phyloP scores from a whole-genome alignment of 2,797 vertebrate species.

The Pterois miles region DNA sequence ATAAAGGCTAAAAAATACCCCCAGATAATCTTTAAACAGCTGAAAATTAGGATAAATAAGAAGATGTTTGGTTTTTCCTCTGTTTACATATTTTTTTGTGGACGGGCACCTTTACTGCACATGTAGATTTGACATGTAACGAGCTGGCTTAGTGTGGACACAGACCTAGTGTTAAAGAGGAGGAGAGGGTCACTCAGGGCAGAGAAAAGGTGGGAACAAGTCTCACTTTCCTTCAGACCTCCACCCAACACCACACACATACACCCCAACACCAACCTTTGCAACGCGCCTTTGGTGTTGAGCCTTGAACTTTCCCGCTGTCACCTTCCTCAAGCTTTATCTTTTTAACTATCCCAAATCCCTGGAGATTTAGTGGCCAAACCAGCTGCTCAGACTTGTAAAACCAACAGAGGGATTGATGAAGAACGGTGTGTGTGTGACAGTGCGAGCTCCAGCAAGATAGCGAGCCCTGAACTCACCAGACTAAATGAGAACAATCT shows the following conservation, averaged over 20 bases:
- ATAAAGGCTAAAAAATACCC: too few relatives aligned
- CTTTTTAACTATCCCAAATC: conserved; percentile 74
- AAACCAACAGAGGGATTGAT: conserved; percentile 62
- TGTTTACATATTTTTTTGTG: background rate
- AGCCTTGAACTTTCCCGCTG: conserved; percentile 66
- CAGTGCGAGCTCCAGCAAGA: conserved; percentile 50
- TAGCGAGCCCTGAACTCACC: conserved; percentile 60
- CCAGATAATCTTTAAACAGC: background rate
- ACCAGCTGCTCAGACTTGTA: conserved; percentile 79
- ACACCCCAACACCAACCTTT: conserved; percentile 2
- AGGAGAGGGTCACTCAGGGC: background rate
- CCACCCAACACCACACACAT: background rate
- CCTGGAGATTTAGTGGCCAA: conserved; percentile 69
- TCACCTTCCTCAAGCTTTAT: conserved; percentile 73
- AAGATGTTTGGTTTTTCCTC: background rate
- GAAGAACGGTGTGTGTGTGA: conserved; percentile 55
- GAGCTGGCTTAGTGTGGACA: background rate
- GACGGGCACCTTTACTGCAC: background rate
- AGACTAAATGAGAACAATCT: conserved; percentile 82
- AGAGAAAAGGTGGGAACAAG: conserved; percentile 41
- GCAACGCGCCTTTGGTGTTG: conserved; percentile 44
- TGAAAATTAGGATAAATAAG: background rate
- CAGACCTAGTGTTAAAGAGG: background rate
- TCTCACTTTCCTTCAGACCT: conserved; percentile 32
- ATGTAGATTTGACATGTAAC: background rate